These are phyloP conservation scores for Smithornis capensis DNA, from an alignment of 2,113 vertebrate genomes.

Conservation along the genomic window DNA sequence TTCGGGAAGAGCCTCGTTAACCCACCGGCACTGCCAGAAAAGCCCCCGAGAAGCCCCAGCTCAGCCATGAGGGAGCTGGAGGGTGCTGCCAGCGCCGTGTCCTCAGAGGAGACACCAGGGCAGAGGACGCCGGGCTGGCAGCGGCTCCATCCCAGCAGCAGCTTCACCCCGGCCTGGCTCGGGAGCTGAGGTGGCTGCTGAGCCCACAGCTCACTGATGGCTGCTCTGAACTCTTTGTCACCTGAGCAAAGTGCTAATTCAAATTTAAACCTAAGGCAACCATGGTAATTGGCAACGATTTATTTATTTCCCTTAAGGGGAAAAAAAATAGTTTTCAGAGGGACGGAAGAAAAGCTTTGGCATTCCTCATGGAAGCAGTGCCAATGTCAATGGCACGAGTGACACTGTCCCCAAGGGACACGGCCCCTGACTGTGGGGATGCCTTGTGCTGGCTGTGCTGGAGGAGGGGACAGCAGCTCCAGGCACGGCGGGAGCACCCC, in stretches of 20 bases:
- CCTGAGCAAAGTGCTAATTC: background rate
- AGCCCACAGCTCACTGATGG: constrained; percentile 33
- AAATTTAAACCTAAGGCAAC: background rate
- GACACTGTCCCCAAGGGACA: background rate
- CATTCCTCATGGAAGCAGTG: background rate
- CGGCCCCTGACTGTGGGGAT: fast-evolving
- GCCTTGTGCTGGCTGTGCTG: fast-evolving
- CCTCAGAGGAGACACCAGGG: fast-evolving
- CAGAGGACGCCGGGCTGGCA: background rate
- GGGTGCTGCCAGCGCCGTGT: background rate
- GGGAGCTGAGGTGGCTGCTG: background rate
- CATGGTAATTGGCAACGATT: background rate
- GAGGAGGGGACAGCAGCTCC: background rate
- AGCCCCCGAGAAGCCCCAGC: background rate
- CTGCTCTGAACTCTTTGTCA: background rate
- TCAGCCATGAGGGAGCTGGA: background rate
- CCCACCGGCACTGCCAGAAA: background rate
- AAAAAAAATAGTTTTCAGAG: background rate
- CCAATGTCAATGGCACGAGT: fast-evolving
- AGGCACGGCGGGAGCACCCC: background rate
- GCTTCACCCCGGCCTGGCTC: background rate
- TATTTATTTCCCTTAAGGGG: constrained; percentile 29
- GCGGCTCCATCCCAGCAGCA: background rate
- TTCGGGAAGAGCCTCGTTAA: background rate
- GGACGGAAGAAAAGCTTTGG: constrained; percentile 45